Base-by-base conservation (phyloP, 1,140 invertebrate species). In the Lepidurus couesii region DNA sequence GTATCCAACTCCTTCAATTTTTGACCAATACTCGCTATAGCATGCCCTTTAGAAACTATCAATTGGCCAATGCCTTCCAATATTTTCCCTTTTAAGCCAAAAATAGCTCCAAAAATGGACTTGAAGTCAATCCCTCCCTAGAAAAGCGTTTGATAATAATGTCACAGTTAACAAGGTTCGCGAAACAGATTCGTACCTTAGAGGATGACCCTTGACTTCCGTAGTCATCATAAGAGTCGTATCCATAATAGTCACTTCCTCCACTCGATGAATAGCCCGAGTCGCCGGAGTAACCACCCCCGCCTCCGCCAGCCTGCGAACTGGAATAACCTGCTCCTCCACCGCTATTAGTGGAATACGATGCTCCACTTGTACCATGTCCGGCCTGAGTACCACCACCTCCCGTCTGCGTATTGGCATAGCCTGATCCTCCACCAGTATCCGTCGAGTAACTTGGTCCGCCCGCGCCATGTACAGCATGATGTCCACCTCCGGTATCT, bases 61-160 rank as follows among this genome's bases (percentile, higher is more conserved):
- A 65, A 4, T 65, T 65, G 53, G 8, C 53, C 53, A 65, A 65
- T 21, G 13, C 16, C 53, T 65, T 65, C 53, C 21, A 65, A 21
- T 65, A 65, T 65, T 65, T 65, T 65, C 16, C 53, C 53, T 65
- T 65, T 65, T 65, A 65, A 11, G 53, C 9, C 53, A 65, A 65
- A 65, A 65, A 65, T 65, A 13, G 53, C 16, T 65, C 53, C 53
- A 3, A 65, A 65, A 16, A 65, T 13, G 0, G 53, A 65, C 9
- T 7, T 13, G 21, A 65, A 7, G 21, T 65, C 53, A 21, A 65
- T n/a, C 16, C 53, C 53, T 9, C 53, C 53, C 53, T 65, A 21
- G 53, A 65, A 65, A 16, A 13, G 8, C 7, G 16, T 65, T n/a
- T 21, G 53, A 7, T 65, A 47, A 21, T 65, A 65, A 65, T 10